These are phyloP conservation scores for Leptobrachium leishanense DNA, from an alignment of 2,113 vertebrate genomes.

Conservation along the genomic window DNA sequence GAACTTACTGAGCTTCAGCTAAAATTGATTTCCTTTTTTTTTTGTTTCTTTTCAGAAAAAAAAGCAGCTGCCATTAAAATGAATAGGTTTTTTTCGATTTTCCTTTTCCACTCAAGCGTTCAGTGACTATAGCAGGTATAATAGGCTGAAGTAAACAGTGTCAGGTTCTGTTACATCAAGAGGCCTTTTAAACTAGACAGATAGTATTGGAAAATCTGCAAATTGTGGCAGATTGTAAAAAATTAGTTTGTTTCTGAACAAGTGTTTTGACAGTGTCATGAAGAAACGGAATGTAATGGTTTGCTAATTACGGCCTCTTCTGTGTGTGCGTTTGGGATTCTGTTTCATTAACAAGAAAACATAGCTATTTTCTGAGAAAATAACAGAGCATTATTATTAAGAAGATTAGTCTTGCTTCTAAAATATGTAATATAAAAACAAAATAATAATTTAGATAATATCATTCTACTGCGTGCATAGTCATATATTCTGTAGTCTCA, in stretches of 20 bases:
- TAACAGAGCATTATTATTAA: conserved; percentile 64
- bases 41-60: conserved; percentile 36
- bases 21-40: conserved; percentile 77
- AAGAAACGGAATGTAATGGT: conserved; percentile 70
- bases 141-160: conserved; percentile 81
- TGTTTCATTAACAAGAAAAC: conserved; percentile 72
- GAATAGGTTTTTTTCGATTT: conserved; percentile 78
- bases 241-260: conserved; percentile 78
- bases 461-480: no score
- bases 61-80: conserved; percentile 78
- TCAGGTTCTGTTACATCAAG: conserved; percentile 79
- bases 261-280: conserved; percentile 73
- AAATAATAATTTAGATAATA: no score
- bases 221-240: conserved; percentile 68
- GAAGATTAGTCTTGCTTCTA: conserved; percentile 66
- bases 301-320: conserved; percentile 72
- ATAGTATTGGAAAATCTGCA: conserved; percentile 71
- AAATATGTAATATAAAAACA: background rate
- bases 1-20: conserved; percentile 70
- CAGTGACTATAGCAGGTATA: conserved; percentile 75
- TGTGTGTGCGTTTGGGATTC: conserved; percentile 64
- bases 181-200: conserved; percentile 76
- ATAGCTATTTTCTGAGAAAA: conserved; percentile 57
- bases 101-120: conserved; percentile 77
- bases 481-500: no score